Percentiles rank a stretch among this genome's conserved stretches.
These are phyloP conservation scores for Micromussa lordhowensis DNA, from an alignment of 92 coral and sea anemone genomes.

Conservation along the genomic window DNA sequence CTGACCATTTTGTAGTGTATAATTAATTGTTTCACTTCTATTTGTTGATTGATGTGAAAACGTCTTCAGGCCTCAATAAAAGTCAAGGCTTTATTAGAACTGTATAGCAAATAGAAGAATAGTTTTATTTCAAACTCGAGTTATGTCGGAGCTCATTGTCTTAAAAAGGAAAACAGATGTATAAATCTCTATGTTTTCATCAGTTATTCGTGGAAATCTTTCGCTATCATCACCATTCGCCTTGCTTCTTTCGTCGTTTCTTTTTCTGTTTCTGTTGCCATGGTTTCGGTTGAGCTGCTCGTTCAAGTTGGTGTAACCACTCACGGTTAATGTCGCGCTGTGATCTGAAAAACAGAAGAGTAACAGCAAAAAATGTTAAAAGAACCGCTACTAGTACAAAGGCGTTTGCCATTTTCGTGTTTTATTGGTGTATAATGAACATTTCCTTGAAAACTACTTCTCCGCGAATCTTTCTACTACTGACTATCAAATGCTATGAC, in stretches of 20 bases:
- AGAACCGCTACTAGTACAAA: neutral
- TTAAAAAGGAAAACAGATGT: neutral
- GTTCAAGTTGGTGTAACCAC: neutral
- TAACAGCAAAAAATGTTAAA: neutral
- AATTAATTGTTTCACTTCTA: neutral
- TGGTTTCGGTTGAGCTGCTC: slow-evolving; percentile 9
- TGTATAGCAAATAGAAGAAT: neutral
- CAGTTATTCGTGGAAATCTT: neutral
- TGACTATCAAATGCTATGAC: too few species aligned
- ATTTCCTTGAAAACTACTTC: too few species aligned
- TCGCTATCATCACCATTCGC: neutral
- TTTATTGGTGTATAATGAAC: too few species aligned
- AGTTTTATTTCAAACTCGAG: neutral
- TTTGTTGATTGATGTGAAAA: neutral
- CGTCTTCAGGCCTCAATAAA: neutral
- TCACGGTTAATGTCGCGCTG: neutral
- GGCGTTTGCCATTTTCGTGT: too few species aligned
- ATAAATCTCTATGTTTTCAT: neutral
- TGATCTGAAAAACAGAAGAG: slow-evolving; percentile 4
- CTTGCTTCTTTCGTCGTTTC: slow-evolving; percentile 7
- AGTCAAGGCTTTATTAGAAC: neutral
- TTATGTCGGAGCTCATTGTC: neutral
- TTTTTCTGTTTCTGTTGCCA: slow-evolving; percentile 2
- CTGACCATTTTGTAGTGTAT: neutral
- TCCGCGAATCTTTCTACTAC: too few species aligned